Evolutionary conservation across 2,888 invertebrate genomes (phyloP).

Genomic region (Cyaniris semiargus): DNA sequence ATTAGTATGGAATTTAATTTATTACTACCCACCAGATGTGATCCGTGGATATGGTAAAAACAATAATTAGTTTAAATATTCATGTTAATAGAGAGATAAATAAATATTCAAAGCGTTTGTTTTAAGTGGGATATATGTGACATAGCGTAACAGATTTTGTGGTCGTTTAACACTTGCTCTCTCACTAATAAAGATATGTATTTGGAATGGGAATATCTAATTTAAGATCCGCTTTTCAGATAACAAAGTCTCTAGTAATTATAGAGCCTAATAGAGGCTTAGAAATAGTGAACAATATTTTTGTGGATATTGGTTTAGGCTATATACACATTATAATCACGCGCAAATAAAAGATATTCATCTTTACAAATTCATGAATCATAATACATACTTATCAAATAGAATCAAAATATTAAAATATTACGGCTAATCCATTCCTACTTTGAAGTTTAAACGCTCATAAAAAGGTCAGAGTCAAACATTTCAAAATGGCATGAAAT

Average conservation of each 20-base stretch:
- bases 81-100: background rate
- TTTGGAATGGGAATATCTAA: no score
- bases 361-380: no score
- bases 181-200: no score
- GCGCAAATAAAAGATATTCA: no score
- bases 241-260: background rate
- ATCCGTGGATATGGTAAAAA: conserved; percentile 16
- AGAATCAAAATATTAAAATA: background rate
- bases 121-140: background rate
- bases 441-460: background rate
- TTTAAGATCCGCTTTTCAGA: background rate
- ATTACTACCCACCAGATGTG: conserved; percentile 43
- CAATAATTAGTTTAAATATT: background rate
- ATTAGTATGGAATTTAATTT: conserved; percentile 68
- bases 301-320: no score
- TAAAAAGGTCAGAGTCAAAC: background rate
- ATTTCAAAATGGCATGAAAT: background rate
- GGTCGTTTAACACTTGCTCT: background rate
- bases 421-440: background rate
- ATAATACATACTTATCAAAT: no score
- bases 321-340: no score
- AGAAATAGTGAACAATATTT: no score
- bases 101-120: background rate
- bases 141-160: background rate
- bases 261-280: background rate